Evolutionary conservation across 1,140 invertebrate species (phyloP), one percentile per base, ranked within the genome.

Genomic region (Lepidotrigona ventralis): DNA sequence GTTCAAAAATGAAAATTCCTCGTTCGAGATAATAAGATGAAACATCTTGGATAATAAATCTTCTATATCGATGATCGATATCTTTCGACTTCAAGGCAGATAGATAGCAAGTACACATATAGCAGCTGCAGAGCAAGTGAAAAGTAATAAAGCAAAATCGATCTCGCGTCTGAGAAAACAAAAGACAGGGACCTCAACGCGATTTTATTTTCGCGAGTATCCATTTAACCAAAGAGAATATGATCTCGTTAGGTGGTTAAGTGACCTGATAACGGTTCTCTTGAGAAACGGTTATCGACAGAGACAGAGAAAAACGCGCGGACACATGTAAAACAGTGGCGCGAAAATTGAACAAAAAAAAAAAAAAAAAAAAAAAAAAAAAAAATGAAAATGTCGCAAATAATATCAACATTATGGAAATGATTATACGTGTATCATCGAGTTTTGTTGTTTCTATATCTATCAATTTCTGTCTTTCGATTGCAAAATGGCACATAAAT

Each of bases 161-260:
- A 54, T n/a, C 17, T 21, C 0, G 1, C 2, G 1, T 23, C 51
- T 21, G 39, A 60, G n/a, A 63, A 70, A 78, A 74, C 54, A 83
- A 60, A 26, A 77, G 64, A 51, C 15, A 39, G 33, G n/a, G 17
- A 33, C 0, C 17, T 29, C 11, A 12, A 56, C 29, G 17, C n/a
- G 71, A 60, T 63, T 81, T 81, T 66, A 58, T 84, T 85, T 78
- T 72, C 78, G n/a, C 73, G 26, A 53, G 78, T 84, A 56, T 75
- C 76, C 78, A 71, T 72, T 73, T 60, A 68, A 70, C 70, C 84
- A 77, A 78, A 60, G 46, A 64, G 81, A 81, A 81, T 72, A 80
- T 85, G 88, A 92, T 92, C 89, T 86, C 84, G 85, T 89, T 91
- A 81, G 83, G 79, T 89, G 85, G 87, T 86, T 85, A 87, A 84